Evolutionary conservation across 2,888 invertebrate species (phyloP).

Genomic region (Alviniconcha strummeri): DNA sequence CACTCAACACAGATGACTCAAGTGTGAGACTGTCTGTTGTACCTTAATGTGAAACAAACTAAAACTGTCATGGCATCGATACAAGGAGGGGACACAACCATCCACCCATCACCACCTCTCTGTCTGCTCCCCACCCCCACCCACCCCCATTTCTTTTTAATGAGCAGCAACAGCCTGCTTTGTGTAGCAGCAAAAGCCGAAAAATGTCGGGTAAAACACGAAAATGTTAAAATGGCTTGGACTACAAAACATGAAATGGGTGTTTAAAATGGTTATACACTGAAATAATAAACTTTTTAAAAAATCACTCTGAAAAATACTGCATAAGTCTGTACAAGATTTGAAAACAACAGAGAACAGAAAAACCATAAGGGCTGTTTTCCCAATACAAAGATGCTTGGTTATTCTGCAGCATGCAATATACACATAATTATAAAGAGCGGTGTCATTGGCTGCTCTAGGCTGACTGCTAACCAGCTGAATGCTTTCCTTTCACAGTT

Average conservation of each 20-base stretch:
- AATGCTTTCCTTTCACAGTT: background rate
- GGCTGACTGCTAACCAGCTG: conserved; percentile 54
- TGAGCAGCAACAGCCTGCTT: background rate
- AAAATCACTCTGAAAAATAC: background rate
- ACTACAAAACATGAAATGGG: too few species aligned
- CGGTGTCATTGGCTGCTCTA: conserved; percentile 54
- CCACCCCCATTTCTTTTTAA: background rate
- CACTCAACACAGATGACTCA: background rate
- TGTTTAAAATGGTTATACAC: background rate
- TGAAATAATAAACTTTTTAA: background rate
- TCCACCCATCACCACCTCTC: too few species aligned
- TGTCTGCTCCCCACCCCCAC: background rate
- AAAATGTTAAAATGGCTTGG: background rate
- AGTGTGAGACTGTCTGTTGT: background rate
- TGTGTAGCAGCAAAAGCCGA: background rate
- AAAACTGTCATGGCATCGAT: too few species aligned
- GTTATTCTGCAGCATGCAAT: background rate
- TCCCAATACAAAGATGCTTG: conserved; percentile 7
- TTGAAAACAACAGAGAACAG: too few species aligned
- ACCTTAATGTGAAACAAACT: too few species aligned
- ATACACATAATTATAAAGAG: conserved; percentile 19
- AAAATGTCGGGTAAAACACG: background rate
- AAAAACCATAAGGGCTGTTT: background rate
- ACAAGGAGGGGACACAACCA: too few species aligned
- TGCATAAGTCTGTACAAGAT: conserved; percentile 11